Conservation (phyloP, 2,888 invertebrate species). For the Mythimna impura region DNA sequence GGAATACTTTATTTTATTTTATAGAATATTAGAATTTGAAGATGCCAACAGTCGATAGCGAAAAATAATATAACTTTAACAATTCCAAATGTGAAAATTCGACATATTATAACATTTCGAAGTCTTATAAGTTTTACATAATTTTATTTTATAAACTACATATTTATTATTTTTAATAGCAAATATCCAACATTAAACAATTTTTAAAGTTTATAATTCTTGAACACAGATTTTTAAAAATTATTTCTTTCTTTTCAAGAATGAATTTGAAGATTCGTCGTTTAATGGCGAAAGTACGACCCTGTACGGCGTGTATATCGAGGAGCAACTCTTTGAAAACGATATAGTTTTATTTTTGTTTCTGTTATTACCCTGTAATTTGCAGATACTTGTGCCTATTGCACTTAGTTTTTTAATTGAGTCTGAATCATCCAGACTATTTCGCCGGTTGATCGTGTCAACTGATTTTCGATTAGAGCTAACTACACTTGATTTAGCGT, state of each 20-base stretch:
- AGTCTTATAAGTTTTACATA: conserved; percentile 60
- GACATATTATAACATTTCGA: conserved; percentile 56
- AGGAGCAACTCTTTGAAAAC: conserved; percentile 85
- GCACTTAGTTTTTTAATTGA: conserved; percentile 86
- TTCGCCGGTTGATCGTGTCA: conserved; percentile 75
- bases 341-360: conserved; percentile 80
- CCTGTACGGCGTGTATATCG: conserved; percentile 83
- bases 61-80: conserved; percentile 69
- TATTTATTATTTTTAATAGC: conserved; percentile 39
- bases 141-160: conserved; percentile 37
- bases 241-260: conserved; percentile 70
- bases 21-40: conserved; percentile 77
- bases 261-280: conserved; percentile 72
- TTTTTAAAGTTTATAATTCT: conserved; percentile 44
- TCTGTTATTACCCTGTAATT: conserved; percentile 80
- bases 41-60: conserved; percentile 71
- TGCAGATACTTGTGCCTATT: conserved; percentile 85
- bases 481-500: conserved; percentile 80
- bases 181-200: conserved; percentile 54
- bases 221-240: conserved; percentile 48
- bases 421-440: conserved; percentile 75
- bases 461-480: conserved; percentile 72
- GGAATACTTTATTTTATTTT: conserved; percentile 59
- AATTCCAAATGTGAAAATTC: conserved; percentile 66
- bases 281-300: conserved; percentile 82